Evolutionary conservation across 2,888 invertebrate genomes (phyloP), one percentile per base, ranked within the genome.

Genomic region (Cyclophora punctaria): DNA sequence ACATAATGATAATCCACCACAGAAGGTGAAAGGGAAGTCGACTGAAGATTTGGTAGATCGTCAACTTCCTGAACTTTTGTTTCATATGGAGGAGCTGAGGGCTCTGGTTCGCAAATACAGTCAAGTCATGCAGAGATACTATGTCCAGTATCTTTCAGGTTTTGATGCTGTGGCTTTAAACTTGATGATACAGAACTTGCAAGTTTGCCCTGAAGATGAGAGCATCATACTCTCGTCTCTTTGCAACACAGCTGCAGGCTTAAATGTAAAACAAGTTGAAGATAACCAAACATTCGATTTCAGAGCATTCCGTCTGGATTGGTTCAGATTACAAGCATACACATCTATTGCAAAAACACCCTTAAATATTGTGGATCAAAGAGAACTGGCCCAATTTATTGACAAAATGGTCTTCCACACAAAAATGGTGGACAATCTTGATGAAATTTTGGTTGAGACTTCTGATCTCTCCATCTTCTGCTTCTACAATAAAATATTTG

Each of bases 401-500:
- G 99, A 99, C 79, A 97, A 96, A 44, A 94, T 98, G 77, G 93
- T 96, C 41, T 99, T 99, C 74, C 99, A 99, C 74, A 96, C 98
- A 0, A 96, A 97, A 82, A 97, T 99, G 93, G 98, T 99, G 1
- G 99, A 99, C 77, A 96, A 96, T 78, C 90, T 99, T 47, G 99
- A 99, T 83, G 98, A 99, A 81, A 95, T 99, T 76, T 90, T 99
- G 64, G 94, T 96, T 2, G 99, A 99, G 81, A 97, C 98, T 3
- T 98, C 98, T 0, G 99, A 99, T 88, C 89, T 99, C 20, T 98
- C 98, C 0, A 93, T 99, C 58, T 99, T 99, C 78, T 99, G 99
- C 78, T 99, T 99, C 75, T 98, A 98, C 80, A 98, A 94, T 70
- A 95, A 96, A 86, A 96, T 97, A 78, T 98, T 99, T 83, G 98